Evolutionary conservation across 2,888 invertebrate genomes (phyloP), one percentile per base, ranked within the genome.

Genomic region (Agriopis aurantiaria): DNA sequence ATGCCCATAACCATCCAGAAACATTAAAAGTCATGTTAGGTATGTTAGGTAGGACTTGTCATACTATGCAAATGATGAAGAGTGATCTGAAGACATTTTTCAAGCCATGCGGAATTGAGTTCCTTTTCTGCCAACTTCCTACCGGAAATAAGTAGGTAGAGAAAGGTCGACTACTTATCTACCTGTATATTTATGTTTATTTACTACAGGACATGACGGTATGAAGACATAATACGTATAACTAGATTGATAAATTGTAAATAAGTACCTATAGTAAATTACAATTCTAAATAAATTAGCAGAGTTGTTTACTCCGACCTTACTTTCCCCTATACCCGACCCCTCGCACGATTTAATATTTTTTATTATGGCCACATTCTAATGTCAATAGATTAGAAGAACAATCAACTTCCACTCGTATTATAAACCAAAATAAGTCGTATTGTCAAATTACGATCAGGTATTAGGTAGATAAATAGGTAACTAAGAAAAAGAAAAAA

Each of bases 91-190:
- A 76, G 70, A 72, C 49, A 56, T 46, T 70, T 75, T 71, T 71
- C 67, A 69, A 75, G 68, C 65, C 23, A 71, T 68, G 72, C 75
- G 75, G 76, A 76, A 62, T 65, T 70, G 45, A 65, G 49, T 72
- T 67, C 62, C 57, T 57, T 72, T 67, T 59, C 57, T 52, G 23
- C 43, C 23, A 8, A 82, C 73, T 80, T 83, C 82, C 81, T 77
- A 63, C 66, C 86, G 86, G 86, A 86, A 83, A 10, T 43, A 33
- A 0, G 78, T 78, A 33, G 4, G 78, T 77, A 73, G 75, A 66
- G 71, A 81, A 82, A 84, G 84, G 84, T 80, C 81, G 77, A 70
- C 80, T 72, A 66, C 78, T 78, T 77, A 76, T 73, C 76, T 75
- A 73, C 73, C 67, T 73, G 57, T 73, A 58, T 61, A 55, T 58